A percentile compares a stretch with the other conserved stretches of the same genome.
phyloP scores from a whole-genome alignment of 2,888 invertebrate genomes.

The Spatulosminthurus flaviceps region DNA sequence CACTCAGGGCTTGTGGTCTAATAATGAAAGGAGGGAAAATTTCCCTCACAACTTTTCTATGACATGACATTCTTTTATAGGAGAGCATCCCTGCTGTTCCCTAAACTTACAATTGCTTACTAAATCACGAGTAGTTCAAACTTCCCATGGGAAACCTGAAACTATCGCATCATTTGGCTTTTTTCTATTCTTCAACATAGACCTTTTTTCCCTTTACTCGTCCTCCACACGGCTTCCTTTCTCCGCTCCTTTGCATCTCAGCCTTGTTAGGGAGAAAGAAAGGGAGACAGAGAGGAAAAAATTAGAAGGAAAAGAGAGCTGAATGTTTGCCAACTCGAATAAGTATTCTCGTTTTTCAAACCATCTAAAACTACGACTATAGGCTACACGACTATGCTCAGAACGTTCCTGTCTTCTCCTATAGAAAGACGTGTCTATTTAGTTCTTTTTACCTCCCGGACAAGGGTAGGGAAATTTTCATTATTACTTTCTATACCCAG shows the following conservation, averaged over 20 bases:
- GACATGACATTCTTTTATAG: constrained; percentile 6
- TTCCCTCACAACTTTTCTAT: constrained; percentile 7
- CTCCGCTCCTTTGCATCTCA: background rate
- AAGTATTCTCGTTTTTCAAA: constrained; percentile 32
- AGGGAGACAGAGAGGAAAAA: too few relatives aligned
- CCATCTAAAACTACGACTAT: background rate
- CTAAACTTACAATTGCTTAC: constrained; percentile 30
- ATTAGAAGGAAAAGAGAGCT: constrained; percentile 5
- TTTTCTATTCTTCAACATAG: background rate
- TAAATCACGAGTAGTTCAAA: constrained; percentile 41
- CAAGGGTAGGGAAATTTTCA: too few relatives aligned
- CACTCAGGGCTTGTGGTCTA: background rate
- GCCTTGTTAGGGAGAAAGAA: too few relatives aligned
- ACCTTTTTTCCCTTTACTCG: background rate
- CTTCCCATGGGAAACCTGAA: constrained; percentile 28
- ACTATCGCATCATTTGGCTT: constrained; percentile 19
- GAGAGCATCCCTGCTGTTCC: constrained; percentile 27
- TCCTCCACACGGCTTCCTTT: background rate
- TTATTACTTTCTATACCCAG: too few relatives aligned
- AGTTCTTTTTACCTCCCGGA: too few relatives aligned
- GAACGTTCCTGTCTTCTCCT: too few relatives aligned
- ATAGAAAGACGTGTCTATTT: too few relatives aligned
- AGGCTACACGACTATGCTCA: too few relatives aligned
- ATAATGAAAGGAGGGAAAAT: constrained; percentile 6
- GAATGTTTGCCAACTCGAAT: constrained; percentile 44